These are phyloP conservation scores for Drosophila ustulata DNA, from an alignment of 2,888 invertebrate species.

Conservation along the genomic window DNA sequence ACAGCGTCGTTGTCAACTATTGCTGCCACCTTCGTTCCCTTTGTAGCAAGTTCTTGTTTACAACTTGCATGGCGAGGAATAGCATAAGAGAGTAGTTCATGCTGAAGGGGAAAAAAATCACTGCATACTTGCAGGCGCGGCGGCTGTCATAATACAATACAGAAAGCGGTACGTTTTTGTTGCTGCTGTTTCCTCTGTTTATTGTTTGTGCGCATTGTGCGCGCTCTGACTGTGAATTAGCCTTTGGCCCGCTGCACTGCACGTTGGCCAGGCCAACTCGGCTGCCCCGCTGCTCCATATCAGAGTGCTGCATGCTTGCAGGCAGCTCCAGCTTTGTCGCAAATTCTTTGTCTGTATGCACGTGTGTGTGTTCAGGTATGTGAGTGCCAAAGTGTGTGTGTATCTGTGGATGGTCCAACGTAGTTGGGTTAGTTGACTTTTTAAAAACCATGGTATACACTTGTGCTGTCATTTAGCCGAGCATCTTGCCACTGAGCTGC, in stretches of 20 bases:
- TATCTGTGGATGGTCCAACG: slow-evolving; percentile 11
- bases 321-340: slow-evolving; percentile 47
- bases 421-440: slow-evolving; percentile 56
- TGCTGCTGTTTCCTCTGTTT: slow-evolving; percentile 7
- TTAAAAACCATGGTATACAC: slow-evolving; percentile 51
- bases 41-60: slow-evolving; percentile 72
- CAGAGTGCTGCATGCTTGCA: slow-evolving; percentile 53
- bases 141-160: slow-evolving; percentile 73
- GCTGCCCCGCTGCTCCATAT: slow-evolving; percentile 13
- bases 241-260: slow-evolving; percentile 48
- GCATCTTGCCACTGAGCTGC: slow-evolving; percentile 45
- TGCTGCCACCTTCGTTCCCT: slow-evolving; percentile 49
- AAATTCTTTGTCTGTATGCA: slow-evolving; percentile 33
- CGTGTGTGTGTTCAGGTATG: slow-evolving; percentile 4
- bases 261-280: slow-evolving; percentile 6
- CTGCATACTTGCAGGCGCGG: slow-evolving; percentile 74
- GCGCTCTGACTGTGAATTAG: slow-evolving; percentile 71
- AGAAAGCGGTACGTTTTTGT: slow-evolving; percentile 11
- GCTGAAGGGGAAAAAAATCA: slow-evolving; percentile 45
- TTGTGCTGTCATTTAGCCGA: slow-evolving; percentile 47
- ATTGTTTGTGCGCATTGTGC: slow-evolving; percentile 50
- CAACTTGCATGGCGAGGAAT: slow-evolving; percentile 27
- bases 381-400: neutral
- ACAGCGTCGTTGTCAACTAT: slow-evolving; percentile 60
- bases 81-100: neutral